Conservation (phyloP, 2,797 vertebrate species). For the Sorex maritimensis region DNA sequence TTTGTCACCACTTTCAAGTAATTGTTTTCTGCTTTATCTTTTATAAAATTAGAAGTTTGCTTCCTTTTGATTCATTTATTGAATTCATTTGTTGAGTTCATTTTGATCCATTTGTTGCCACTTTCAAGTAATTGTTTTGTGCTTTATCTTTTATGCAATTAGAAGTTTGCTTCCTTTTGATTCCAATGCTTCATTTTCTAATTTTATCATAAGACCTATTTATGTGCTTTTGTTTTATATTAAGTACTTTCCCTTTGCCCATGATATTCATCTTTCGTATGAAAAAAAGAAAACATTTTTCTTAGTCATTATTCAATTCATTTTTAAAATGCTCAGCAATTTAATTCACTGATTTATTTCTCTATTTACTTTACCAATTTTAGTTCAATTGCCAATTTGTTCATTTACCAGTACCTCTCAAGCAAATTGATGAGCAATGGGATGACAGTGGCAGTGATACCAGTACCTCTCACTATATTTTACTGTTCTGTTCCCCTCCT, state of each 20-base stretch:
- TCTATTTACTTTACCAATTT: constrained; percentile 60
- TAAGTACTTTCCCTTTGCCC: constrained; percentile 17
- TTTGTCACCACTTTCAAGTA: constrained; percentile 34
- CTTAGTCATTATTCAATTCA: not conserved
- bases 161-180: constrained; percentile 18
- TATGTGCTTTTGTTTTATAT: not conserved
- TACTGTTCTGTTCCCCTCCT: constrained; percentile 9
- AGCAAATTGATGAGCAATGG: too few species aligned
- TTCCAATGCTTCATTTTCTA: constrained; percentile 14
- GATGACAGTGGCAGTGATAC: too few species aligned
- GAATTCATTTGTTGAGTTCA: not conserved
- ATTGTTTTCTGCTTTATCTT: constrained; percentile 22
- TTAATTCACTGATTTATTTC: constrained; percentile 55
- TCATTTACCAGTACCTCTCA: constrained; percentile 19
- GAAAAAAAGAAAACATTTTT: constrained; percentile 58
- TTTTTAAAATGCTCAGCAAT: constrained; percentile 46
- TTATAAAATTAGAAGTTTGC: constrained; percentile 36
- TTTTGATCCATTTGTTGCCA: not conserved
- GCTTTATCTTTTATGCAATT: constrained; percentile 25
- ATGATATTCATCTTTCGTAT: constrained; percentile 32
- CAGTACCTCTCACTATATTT: constrained; percentile 30
- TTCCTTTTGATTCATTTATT: not conserved
- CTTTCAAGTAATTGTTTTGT: constrained; percentile 51
- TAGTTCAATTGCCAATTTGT: not conserved
- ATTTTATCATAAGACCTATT: not conserved